A percentile compares a stretch with the other conserved stretches of the same genome.
Conservation (phyloP, 2,113 vertebrate species). For the Azemiops feae region DNA sequence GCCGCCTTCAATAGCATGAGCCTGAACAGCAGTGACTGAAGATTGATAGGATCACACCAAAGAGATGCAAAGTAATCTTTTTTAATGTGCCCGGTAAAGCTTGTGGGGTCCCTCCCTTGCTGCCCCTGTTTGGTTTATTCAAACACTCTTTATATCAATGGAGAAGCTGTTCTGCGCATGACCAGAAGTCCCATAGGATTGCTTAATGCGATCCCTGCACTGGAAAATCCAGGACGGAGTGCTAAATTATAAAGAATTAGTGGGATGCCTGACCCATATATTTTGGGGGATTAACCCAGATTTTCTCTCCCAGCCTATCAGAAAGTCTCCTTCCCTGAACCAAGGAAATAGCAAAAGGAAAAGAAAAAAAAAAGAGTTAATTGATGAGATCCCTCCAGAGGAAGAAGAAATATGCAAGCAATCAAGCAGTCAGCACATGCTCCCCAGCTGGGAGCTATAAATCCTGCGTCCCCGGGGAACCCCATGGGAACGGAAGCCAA, state of each 20-base stretch:
- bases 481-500: slow-evolving; percentile 1
- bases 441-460: slow-evolving; percentile 16
- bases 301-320: neutral
- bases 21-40: neutral
- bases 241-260: neutral
- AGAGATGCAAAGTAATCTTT: neutral
- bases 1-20: neutral
- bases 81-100: neutral
- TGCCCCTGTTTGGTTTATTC: neutral
- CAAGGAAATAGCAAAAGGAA: neutral
- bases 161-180: neutral
- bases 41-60: neutral
- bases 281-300: neutral
- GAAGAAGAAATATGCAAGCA: slow-evolving; percentile 12
- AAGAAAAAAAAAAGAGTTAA: neutral
- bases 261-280: neutral
- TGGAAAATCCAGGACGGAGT: neutral
- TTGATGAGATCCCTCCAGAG: slow-evolving; percentile 10
- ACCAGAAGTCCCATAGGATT: neutral
- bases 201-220: neutral
- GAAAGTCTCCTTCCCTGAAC: neutral
- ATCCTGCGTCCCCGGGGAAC: neutral
- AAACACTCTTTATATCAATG: neutral
- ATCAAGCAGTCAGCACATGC: slow-evolving; percentile 18
- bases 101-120: neutral